These are phyloP conservation scores for Sakesphorus luctuosus DNA, from an alignment of 2,113 vertebrate species.

Conservation along the genomic window DNA sequence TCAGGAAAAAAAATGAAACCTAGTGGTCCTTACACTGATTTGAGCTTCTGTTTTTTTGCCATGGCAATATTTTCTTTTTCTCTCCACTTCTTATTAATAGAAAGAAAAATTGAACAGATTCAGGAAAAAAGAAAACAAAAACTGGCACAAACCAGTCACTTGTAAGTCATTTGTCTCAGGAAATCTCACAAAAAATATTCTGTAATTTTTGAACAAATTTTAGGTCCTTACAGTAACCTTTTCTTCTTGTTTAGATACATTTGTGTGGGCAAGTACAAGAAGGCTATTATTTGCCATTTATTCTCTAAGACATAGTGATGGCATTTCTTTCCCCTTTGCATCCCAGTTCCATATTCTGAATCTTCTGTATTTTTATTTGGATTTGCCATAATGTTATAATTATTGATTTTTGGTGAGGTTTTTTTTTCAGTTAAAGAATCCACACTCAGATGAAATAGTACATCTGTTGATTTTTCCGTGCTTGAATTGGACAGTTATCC, in stretches of 20 bases:
- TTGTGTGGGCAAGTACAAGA: not conserved
- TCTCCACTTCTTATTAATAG: not conserved
- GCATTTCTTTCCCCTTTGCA: not conserved
- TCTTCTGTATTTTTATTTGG: not conserved
- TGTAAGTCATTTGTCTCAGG: not conserved
- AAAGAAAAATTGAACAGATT: not conserved
- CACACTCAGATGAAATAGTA: not conserved
- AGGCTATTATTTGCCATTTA: not conserved
- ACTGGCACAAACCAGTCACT: rapidly evolving
- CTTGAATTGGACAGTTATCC: not conserved
- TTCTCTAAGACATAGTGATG: not conserved
- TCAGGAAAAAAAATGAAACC: not conserved
- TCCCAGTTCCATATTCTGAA: not conserved
- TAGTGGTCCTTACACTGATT: not conserved
- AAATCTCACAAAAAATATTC: not conserved
- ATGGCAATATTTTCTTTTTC: not conserved
- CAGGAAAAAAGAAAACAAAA: not conserved
- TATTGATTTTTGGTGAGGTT: not conserved
- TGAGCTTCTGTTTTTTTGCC: not conserved
- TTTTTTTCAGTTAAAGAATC: not conserved
- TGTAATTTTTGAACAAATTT: not conserved
- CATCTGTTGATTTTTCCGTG: not conserved
- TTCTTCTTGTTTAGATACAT: not conserved
- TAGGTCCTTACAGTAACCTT: not conserved
- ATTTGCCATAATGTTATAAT: not conserved